Conservation (phyloP, 2,797 vertebrate species). For the Semaprochilodus insignis region DNA sequence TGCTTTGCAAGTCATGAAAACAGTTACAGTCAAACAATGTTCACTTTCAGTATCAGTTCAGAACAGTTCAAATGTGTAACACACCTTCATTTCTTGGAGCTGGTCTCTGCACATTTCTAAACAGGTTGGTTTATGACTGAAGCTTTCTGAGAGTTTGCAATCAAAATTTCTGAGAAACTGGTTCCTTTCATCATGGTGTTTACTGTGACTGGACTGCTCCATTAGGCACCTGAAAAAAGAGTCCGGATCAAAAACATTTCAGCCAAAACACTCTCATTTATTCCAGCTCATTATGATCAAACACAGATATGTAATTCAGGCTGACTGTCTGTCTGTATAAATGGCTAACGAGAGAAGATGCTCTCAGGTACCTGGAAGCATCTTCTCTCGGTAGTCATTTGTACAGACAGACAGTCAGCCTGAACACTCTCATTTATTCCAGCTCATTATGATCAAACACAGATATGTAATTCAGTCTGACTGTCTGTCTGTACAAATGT, state of each 20-base stretch:
- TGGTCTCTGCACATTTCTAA: slow-evolving; percentile 81
- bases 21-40: background rate
- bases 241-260: slow-evolving; percentile 4
- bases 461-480: slow-evolving; percentile 16
- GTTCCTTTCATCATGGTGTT: slow-evolving; percentile 76
- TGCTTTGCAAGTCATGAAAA: too few relatives aligned
- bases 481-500: background rate
- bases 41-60: background rate
- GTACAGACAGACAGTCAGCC: too few relatives aligned
- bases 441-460: slow-evolving; percentile 3
- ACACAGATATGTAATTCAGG: slow-evolving; percentile 11
- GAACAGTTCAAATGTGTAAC: slow-evolving; percentile 32
- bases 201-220: slow-evolving; percentile 74
- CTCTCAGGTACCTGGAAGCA: slow-evolving; percentile 26
- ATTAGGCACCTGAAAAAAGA: slow-evolving; percentile 76
- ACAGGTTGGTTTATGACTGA: slow-evolving; percentile 74
- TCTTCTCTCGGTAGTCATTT: too few relatives aligned
- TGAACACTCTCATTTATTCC: background rate
- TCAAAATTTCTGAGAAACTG: slow-evolving; percentile 75
- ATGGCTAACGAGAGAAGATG: slow-evolving; percentile 7
- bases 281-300: slow-evolving; percentile 11
- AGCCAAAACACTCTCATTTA: background rate
- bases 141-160: slow-evolving; percentile 72
- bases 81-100: slow-evolving; percentile 82
- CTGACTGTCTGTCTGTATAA: background rate